Conservation (phyloP, 2,113 vertebrate genomes). For the Sapajus apella region DNA sequence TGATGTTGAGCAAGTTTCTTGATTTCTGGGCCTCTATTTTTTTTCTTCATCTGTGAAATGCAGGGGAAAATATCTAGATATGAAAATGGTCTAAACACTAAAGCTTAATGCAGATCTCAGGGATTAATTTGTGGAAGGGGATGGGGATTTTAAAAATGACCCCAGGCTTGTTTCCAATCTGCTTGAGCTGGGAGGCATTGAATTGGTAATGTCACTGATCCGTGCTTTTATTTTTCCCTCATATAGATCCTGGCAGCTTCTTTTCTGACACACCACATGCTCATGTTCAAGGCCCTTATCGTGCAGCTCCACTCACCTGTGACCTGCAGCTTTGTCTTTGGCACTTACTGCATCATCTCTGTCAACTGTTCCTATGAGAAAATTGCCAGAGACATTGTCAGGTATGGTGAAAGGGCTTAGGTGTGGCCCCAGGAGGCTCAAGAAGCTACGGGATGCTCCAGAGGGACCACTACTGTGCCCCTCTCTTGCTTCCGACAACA, state of each 20-base stretch:
- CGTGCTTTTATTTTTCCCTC: background rate
- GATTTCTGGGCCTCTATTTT: background rate
- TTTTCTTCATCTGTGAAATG: background rate
- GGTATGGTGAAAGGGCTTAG: slow-evolving; percentile 78
- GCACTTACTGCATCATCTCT: slow-evolving; percentile 88
- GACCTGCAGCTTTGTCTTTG: slow-evolving; percentile 86
- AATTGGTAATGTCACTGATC: background rate
- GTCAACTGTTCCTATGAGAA: slow-evolving; percentile 92
- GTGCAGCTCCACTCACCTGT: too few species aligned
- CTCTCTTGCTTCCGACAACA: background rate
- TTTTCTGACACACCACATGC: slow-evolving; percentile 82
- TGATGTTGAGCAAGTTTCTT: slow-evolving; percentile 15
- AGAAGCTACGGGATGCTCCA: background rate
- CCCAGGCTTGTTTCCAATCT: background rate
- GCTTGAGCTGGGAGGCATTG: background rate
- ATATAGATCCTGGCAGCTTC: slow-evolving; percentile 79
- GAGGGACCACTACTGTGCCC: background rate
- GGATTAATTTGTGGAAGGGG: background rate
- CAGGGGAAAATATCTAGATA: background rate
- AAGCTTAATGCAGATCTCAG: background rate
- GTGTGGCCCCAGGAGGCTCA: background rate
- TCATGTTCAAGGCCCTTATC: slow-evolving; percentile 80
- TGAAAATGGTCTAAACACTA: background rate
- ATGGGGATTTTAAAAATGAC: background rate
- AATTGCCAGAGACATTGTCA: slow-evolving; percentile 90